Evolutionary conservation across 2,888 invertebrate genomes (phyloP).

Genomic region (Cosmia trapezina): DNA sequence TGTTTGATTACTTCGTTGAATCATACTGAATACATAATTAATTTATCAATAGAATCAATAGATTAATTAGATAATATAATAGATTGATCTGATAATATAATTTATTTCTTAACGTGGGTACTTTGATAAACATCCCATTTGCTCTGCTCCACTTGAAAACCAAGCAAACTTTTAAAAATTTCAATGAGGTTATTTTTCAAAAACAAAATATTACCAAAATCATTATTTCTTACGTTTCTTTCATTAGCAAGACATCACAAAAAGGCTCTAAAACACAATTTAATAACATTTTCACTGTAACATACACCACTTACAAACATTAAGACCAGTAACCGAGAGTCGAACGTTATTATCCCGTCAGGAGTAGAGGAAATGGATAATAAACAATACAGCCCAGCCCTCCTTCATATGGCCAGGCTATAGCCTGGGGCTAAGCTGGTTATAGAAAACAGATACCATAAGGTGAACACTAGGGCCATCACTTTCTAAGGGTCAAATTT

Average conservation of each 20-base stretch:
- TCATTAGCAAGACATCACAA: neutral
- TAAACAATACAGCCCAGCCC: slow-evolving; percentile 57
- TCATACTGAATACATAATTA: slow-evolving; percentile 51
- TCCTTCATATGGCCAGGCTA: slow-evolving; percentile 34
- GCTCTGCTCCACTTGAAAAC: slow-evolving; percentile 1
- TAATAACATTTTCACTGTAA: slow-evolving; percentile 1
- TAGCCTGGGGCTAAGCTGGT: slow-evolving; percentile 55
- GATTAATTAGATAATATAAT: slow-evolving; percentile 32
- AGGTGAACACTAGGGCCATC: slow-evolving; percentile 29
- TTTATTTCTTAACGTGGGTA: slow-evolving; percentile 30
- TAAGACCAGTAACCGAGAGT: slow-evolving; percentile 34
- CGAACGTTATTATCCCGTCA: slow-evolving; percentile 56
- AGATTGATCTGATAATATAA: slow-evolving; percentile 25
- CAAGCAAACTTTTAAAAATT: neutral
- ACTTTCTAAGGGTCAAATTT: slow-evolving; percentile 57
- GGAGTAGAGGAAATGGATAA: slow-evolving; percentile 62
- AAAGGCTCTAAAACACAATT: neutral
- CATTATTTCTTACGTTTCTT: neutral
- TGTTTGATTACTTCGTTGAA: slow-evolving; percentile 48
- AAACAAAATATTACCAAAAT: neutral
- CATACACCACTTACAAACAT: slow-evolving; percentile 19
- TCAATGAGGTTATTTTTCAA: slow-evolving; percentile 17
- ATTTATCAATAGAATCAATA: slow-evolving; percentile 41
- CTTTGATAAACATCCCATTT: slow-evolving; percentile 22
- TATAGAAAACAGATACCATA: slow-evolving; percentile 51